Conservation (phyloP, 1,140 invertebrate species). For the Drosophila santomea region DNA sequence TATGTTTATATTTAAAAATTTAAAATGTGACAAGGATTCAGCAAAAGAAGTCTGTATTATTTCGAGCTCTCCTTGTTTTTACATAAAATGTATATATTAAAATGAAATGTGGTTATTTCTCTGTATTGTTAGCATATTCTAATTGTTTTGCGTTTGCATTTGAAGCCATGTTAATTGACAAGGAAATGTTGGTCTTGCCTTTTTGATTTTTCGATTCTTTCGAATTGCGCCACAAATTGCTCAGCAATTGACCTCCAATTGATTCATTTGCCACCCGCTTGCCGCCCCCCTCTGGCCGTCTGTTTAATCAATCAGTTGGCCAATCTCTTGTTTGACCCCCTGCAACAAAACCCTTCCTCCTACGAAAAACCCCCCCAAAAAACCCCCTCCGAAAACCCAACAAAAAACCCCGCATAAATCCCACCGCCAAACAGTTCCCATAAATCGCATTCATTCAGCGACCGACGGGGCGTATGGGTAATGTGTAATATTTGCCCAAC, state of each 20-base stretch:
- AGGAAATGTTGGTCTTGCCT: constrained; percentile 23
- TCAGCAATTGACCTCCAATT: constrained; percentile 56
- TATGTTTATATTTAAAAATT: constrained; percentile 8
- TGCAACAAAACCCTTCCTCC: not conserved
- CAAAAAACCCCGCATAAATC: no score
- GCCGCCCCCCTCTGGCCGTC: not conserved
- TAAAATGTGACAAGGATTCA: no score
- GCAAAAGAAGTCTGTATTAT: no score
- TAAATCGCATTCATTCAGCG: constrained; percentile 15
- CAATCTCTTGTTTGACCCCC: constrained; percentile 40
- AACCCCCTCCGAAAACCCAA: not conserved
- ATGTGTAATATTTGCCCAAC: constrained; percentile 58
- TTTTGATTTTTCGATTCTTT: constrained; percentile 30
- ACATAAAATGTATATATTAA: not conserved
- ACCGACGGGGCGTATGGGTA: constrained; percentile 47
- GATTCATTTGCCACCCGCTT: constrained; percentile 19
- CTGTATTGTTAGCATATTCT: not conserved
- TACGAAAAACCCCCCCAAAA: not conserved
- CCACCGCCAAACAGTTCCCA: not conserved
- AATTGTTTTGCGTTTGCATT: not conserved
- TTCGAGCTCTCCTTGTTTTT: no score
- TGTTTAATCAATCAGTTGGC: constrained; percentile 40
- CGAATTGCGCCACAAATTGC: constrained; percentile 52
- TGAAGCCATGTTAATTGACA: constrained; percentile 41
- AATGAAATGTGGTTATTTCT: not conserved